Conservation (phyloP, 2,888 invertebrate genomes). For the Rhorus exstirpatorius region DNA sequence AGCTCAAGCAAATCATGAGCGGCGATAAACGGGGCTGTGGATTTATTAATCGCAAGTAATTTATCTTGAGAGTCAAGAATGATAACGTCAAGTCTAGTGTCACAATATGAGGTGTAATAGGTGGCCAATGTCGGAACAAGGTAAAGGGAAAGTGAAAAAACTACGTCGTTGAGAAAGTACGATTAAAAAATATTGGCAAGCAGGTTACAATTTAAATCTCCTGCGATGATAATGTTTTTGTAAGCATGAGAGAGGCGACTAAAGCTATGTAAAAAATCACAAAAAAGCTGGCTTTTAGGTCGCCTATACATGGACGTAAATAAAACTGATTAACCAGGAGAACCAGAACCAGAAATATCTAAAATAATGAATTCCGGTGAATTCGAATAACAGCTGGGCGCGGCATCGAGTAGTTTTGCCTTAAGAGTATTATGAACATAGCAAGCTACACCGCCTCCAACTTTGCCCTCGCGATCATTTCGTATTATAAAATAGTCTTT, state of each 20-base stretch:
- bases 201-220: slow-evolving; percentile 46
- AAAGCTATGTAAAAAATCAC: background rate
- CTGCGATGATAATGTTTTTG: slow-evolving; percentile 17
- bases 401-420: background rate
- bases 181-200: background rate
- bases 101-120: slow-evolving; percentile 6
- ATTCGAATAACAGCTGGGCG: slow-evolving; percentile 19
- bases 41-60: background rate
- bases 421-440: slow-evolving; percentile 42
- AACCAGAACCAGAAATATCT: background rate
- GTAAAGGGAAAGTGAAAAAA: background rate
- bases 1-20: slow-evolving; percentile 32
- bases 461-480: background rate
- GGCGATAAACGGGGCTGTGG: slow-evolving; percentile 24
- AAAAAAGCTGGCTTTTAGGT: background rate
- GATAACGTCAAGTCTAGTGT: no score
- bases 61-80: slow-evolving; percentile 25
- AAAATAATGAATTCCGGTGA: slow-evolving; percentile 27
- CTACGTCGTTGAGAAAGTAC: background rate
- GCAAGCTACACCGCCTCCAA: slow-evolving; percentile 31
- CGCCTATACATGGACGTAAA: slow-evolving; percentile 31
- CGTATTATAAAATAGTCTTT: no score
- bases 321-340: background rate
- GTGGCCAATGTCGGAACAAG: background rate
- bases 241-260: background rate